A percentile compares a stretch with the other conserved stretches of the same genome.
Evolutionary conservation across 2,113 vertebrate genomes (phyloP).

Genomic region (Asarcornis scutulata): DNA sequence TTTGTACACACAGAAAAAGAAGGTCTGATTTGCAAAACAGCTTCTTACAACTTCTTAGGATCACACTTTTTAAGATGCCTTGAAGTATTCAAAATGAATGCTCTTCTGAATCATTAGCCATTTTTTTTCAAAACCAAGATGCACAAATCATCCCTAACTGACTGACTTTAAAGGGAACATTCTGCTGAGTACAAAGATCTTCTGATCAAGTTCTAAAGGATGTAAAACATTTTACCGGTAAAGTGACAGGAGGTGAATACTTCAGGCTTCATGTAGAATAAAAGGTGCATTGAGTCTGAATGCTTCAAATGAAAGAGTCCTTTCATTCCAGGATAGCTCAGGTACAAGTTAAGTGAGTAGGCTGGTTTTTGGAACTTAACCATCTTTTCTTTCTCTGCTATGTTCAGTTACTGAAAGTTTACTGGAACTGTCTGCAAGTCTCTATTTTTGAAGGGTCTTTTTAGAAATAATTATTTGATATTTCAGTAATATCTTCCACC

Average conservation of each 20-base stretch:
- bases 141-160: neutral
- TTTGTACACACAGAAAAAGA: rapidly evolving
- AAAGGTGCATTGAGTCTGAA: neutral
- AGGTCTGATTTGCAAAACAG: neutral
- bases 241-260: constrained; percentile 27
- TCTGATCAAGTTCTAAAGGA: neutral
- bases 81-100: neutral
- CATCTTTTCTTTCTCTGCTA: neutral
- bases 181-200: neutral
- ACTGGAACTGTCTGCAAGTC: neutral
- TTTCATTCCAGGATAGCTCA: neutral
- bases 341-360: neutral
- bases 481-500: neutral
- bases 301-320: neutral
- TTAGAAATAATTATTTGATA: neutral
- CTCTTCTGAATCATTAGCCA: neutral
- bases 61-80: neutral
- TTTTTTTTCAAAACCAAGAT: neutral
- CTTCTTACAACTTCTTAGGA: neutral
- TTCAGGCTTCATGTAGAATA: constrained; percentile 21
- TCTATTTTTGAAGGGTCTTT: neutral
- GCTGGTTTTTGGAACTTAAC: neutral
- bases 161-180: neutral
- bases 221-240: neutral
- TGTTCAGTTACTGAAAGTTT: neutral